These are phyloP conservation scores for Formicarius rufipectus DNA, from an alignment of 2,113 vertebrate species.

Conservation along the genomic window DNA sequence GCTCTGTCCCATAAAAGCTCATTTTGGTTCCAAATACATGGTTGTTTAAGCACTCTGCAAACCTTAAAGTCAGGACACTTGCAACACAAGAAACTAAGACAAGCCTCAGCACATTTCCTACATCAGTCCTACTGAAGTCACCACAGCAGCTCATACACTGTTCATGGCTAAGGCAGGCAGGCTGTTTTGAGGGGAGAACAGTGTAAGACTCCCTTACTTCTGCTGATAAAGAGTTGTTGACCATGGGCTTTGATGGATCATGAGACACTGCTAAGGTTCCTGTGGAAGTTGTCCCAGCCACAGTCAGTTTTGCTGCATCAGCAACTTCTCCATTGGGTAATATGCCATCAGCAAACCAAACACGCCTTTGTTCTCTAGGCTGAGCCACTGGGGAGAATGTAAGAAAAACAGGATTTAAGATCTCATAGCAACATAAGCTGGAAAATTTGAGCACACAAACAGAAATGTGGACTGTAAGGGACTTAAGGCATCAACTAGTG, in stretches of 20 bases:
- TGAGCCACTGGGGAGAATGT: conserved; percentile 71
- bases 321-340: conserved; percentile 93
- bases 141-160: neutral
- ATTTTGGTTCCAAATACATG: neutral
- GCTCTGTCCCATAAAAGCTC: neutral
- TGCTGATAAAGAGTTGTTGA: conserved; percentile 72
- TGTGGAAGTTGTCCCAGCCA: conserved; percentile 78
- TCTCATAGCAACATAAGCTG: neutral
- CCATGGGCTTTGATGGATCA: conserved; percentile 83
- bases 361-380: conserved; percentile 91
- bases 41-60: neutral
- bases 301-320: conserved; percentile 85
- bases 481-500: neutral
- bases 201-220: conserved; percentile 78
- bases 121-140: neutral
- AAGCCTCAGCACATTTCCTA: neutral
- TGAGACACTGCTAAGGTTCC: conserved; percentile 80
- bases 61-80: neutral
- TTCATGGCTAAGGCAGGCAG: neutral
- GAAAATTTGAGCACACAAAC: neutral
- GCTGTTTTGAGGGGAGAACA: neutral
- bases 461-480: neutral
- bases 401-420: conserved; percentile 2
- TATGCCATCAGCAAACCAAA: conserved; percentile 96
- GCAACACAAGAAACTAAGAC: neutral